Conservation (phyloP, 2,113 vertebrate species). For the Paraplagusia blochii region DNA sequence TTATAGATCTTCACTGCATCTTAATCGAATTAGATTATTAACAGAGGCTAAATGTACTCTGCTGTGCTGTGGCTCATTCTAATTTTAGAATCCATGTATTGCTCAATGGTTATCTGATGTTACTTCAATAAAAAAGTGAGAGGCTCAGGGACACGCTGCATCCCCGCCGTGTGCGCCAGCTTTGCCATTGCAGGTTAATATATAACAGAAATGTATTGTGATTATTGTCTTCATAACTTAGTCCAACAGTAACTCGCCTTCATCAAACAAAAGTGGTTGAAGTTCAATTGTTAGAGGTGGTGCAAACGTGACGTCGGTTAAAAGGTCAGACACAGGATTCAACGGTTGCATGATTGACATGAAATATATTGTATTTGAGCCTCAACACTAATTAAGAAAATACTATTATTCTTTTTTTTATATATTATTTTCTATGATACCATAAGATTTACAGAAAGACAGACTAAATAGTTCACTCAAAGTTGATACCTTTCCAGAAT, state of each 20-base stretch:
- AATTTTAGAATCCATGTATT: conserved; percentile 47
- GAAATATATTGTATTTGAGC: too few species aligned
- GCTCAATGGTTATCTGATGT: conserved; percentile 24
- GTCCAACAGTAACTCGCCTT: conserved; percentile 21
- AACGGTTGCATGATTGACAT: too few species aligned
- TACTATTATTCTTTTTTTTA: too few species aligned
- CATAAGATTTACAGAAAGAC: too few species aligned
- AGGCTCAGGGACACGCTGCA: conserved; percentile 21
- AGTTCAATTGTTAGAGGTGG: not conserved
- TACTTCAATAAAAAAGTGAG: conserved; percentile 13
- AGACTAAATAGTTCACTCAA: too few species aligned
- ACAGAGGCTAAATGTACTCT: conserved; percentile 13
- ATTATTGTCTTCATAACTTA: conserved; percentile 26
- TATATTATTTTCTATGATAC: too few species aligned
- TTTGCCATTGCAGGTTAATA: conserved; percentile 6
- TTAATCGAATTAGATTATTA: conserved; percentile 28
- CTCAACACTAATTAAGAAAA: too few species aligned
- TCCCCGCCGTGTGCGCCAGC: conserved; percentile 1
- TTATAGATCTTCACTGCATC: conserved; percentile 29
- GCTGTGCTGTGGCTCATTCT: conserved; percentile 1
- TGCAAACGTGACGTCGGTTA: conserved; percentile 6
- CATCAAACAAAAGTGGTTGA: conserved; percentile 24
- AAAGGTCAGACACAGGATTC: conserved; percentile 16
- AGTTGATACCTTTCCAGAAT: too few species aligned
- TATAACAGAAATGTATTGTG: conserved; percentile 20